Conservation (phyloP, 2,797 vertebrate genomes). For the Sorex maritimensis region DNA sequence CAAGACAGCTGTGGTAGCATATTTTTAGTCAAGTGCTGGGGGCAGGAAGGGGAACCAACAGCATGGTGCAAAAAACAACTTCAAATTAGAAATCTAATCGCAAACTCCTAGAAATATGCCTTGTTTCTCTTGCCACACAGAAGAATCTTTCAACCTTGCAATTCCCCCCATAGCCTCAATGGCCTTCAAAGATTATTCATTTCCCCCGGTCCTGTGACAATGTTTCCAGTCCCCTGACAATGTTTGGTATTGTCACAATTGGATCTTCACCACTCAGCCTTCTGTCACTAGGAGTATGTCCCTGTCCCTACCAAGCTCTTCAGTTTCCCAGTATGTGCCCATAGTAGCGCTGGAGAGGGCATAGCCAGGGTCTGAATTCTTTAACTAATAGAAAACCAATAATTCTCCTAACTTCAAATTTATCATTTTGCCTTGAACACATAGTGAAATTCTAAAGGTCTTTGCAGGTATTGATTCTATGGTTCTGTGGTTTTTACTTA, state of each 20-base stretch:
- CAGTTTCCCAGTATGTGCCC: background rate
- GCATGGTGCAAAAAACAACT: slow-evolving; percentile 6
- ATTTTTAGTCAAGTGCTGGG: background rate
- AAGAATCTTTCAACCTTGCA: background rate
- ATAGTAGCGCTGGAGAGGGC: no score
- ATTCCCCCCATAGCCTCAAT: background rate
- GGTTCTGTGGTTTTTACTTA: background rate
- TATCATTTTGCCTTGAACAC: background rate
- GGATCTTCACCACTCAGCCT: no score
- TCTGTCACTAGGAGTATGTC: background rate
- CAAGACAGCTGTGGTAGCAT: background rate
- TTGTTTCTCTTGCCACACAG: background rate
- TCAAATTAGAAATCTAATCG: slow-evolving; percentile 35
- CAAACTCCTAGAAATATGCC: background rate
- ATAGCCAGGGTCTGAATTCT: background rate
- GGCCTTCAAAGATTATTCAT: background rate
- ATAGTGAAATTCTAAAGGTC: background rate
- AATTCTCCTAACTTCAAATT: background rate
- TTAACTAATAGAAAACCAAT: background rate
- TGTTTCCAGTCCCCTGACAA: no score
- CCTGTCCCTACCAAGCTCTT: background rate
- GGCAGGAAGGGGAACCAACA: background rate
- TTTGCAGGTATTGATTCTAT: background rate
- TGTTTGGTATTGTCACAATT: no score
- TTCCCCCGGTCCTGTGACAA: background rate